Evolutionary conservation across 2,113 vertebrate species (phyloP).

Genomic region (Henicopernis longicauda): DNA sequence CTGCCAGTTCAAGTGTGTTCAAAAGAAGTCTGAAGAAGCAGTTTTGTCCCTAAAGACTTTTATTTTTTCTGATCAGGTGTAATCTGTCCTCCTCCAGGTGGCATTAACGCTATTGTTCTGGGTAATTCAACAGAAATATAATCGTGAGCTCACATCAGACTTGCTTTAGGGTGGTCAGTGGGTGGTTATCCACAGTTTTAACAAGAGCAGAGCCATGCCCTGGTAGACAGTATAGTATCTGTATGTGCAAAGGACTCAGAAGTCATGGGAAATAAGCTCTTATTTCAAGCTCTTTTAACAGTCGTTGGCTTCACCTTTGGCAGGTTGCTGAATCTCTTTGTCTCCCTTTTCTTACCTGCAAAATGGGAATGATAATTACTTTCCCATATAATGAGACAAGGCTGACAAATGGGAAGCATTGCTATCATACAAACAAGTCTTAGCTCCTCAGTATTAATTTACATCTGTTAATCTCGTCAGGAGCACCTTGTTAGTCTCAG

Average conservation of each 20-base stretch:
- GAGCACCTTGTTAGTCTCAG: neutral
- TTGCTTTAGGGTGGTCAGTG: neutral
- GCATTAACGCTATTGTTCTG: neutral
- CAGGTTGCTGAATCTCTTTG: neutral
- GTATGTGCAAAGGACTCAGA: neutral
- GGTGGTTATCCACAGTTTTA: neutral
- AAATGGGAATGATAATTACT: neutral
- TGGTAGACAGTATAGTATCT: neutral
- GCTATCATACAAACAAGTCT: neutral
- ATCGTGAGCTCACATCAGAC: neutral
- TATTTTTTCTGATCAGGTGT: neutral
- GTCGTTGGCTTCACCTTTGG: neutral
- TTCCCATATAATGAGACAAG: neutral
- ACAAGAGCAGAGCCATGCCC: neutral
- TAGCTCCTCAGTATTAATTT: neutral
- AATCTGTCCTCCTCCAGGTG: neutral
- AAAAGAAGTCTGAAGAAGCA: neutral
- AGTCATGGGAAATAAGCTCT: neutral
- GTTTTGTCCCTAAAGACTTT: neutral
- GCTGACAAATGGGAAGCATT: neutral
- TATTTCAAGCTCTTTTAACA: neutral
- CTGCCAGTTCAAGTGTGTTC: slow-evolving; percentile 3
- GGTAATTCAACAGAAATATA: neutral
- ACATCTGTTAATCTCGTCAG: neutral
- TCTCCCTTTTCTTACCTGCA: neutral